A percentile compares a stretch with the other conserved stretches of the same genome.
These are phyloP conservation scores for Sebastes minor DNA, from an alignment of 2,797 vertebrate genomes.

Conservation along the genomic window DNA sequence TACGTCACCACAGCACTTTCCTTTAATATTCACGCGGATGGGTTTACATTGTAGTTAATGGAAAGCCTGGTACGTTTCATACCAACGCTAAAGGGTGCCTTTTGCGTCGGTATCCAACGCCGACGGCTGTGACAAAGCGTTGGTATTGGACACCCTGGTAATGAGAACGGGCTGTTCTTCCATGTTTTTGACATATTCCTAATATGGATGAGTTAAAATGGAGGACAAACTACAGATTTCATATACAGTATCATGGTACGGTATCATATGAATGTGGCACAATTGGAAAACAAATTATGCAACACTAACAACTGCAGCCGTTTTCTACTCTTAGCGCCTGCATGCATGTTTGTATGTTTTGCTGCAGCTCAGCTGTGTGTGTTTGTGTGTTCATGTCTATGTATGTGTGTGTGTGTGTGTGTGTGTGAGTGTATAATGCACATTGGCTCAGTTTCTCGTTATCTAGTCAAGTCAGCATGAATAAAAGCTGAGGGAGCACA, in stretches of 20 bases:
- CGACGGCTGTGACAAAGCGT: too few relatives aligned
- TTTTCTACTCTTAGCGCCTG: background rate
- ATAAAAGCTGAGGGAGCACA: slow-evolving; percentile 76
- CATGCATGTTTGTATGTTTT: slow-evolving; percentile 42
- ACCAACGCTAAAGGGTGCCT: too few relatives aligned
- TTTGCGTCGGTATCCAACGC: too few relatives aligned
- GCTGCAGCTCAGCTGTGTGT: slow-evolving; percentile 22
- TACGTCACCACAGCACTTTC: too few relatives aligned
- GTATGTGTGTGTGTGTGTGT: background rate
- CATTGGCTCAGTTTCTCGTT: slow-evolving; percentile 67
- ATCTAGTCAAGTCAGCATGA: slow-evolving; percentile 77
- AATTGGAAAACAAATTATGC: slow-evolving; percentile 4
- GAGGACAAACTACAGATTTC: background rate
- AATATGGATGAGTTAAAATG: background rate
- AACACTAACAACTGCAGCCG: slow-evolving; percentile 1
- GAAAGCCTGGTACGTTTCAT: too few relatives aligned
- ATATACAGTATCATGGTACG: background rate
- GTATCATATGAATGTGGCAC: slow-evolving; percentile 5
- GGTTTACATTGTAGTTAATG: too few relatives aligned
- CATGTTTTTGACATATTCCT: background rate
- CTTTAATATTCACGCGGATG: too few relatives aligned
- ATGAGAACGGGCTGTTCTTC: too few relatives aligned
- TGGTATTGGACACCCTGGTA: too few relatives aligned
- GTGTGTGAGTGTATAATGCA: slow-evolving; percentile 27
- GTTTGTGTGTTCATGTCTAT: background rate